Base-by-base conservation (phyloP, 2,888 invertebrate genomes). In the Plagodis dolabraria region DNA sequence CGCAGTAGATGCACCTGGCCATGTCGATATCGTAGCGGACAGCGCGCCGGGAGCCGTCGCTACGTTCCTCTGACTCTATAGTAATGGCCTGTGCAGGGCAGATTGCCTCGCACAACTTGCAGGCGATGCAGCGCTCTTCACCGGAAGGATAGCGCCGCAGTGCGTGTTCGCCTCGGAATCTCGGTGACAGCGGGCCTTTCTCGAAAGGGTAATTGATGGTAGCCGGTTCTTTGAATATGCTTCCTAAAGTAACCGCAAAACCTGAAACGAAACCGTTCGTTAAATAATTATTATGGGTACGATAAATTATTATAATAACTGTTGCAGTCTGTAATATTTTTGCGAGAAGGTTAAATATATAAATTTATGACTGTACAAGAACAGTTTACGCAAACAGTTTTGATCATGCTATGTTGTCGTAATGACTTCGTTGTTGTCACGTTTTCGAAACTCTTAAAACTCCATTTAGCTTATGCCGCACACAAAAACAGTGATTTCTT, bases 151-250 rank as follows among this genome's bases (percentile, higher is more conserved):
- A 98, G 47, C 99, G 94, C 59, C 99, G 94, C 55, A 99, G 91
- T n/a, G 99, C 99, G 87, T 99, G 99, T 86, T 99, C 99, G 0
- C 99, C 99, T 74, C 99, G 95, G 87, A 99, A 99, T 61, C 99
- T 94, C 0, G 99, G 99, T 75, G 99, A 99, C 48, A 99, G 90
- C 0, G 99, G 99, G 11, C 99, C 99, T 84, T 99, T 99, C 87
- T 99, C 99, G 86, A 99, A 99, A 0, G 99, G 99, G 86, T 99
- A 99, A 88, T 99, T 99, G 71, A 99, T 98, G 0, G 99, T 99
- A 0, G 98, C 99, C 7, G 99, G 99, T 85, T 99, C 99, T 85
- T 87, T 85, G 64, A 89, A 92, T 58, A 90, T 79, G 61, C 97
- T 96, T 0, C 95, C 96, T 60, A 98, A 74, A 0, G 97, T 96